phyloP scores from a whole-genome alignment of 2,797 vertebrate species.

The Muraenolepis orangiensis region DNA sequence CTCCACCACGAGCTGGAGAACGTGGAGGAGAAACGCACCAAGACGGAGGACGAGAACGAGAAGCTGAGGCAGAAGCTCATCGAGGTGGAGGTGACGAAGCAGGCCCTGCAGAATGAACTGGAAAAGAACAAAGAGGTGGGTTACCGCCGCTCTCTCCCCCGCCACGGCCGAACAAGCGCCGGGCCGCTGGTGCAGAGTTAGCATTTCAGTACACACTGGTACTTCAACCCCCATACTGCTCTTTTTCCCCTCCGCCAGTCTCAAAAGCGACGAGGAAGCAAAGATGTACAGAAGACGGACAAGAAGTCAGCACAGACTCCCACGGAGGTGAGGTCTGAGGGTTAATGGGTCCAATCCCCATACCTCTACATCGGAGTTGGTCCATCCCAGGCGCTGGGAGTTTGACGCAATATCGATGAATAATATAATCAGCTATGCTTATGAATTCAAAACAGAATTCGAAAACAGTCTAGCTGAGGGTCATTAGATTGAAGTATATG shows the following conservation, averaged over 20 bases:
- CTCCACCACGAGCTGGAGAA: slow-evolving; percentile 96
- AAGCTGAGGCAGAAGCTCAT: slow-evolving; percentile 92
- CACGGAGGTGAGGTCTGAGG: slow-evolving; percentile 63
- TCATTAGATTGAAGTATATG: too few relatives aligned
- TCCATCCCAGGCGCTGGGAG: too few relatives aligned
- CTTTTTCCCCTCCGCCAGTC: slow-evolving; percentile 32
- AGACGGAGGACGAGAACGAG: slow-evolving; percentile 96
- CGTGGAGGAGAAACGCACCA: slow-evolving; percentile 93
- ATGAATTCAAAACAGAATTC: too few relatives aligned
- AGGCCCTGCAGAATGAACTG: slow-evolving; percentile 91
- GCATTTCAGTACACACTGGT: neutral
- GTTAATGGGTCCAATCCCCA: neutral
- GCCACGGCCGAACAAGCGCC: neutral
- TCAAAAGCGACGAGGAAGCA: slow-evolving; percentile 74
- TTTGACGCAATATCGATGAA: too few relatives aligned
- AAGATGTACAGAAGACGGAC: slow-evolving; percentile 71
- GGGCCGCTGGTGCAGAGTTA: neutral
- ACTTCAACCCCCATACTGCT: neutral
- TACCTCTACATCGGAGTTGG: neutral
- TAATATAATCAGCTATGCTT: too few relatives aligned
- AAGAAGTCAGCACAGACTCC: slow-evolving; percentile 66
- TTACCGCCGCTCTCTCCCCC: too few relatives aligned
- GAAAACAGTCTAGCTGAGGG: too few relatives aligned
- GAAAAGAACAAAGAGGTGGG: slow-evolving; percentile 92
- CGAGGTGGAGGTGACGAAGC: slow-evolving; percentile 92